Conservation (phyloP, 1,140 invertebrate species). For the Lycorma delicatula region DNA sequence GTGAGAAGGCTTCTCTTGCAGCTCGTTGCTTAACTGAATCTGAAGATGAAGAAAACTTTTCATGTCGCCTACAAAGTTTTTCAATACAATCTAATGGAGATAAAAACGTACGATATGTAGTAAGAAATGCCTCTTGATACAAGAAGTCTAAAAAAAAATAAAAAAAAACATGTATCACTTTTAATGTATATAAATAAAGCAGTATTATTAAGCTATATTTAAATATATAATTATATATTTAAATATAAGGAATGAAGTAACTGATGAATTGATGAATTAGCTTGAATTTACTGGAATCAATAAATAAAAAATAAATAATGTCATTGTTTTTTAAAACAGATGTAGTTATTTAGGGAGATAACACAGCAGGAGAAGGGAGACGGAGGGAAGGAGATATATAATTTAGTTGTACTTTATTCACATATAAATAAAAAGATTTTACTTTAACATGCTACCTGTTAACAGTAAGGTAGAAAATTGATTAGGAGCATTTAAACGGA, state of each 20-base stretch:
- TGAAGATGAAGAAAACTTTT: slow-evolving; percentile 69
- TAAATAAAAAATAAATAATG: not conserved
- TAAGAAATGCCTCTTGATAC: slow-evolving; percentile 95
- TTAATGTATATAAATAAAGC: slow-evolving; percentile 15
- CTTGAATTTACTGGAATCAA: not conserved
- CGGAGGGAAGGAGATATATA: too few relatives aligned
- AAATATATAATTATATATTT: not conserved
- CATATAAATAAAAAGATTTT: too few relatives aligned
- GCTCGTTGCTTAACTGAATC: slow-evolving; percentile 65
- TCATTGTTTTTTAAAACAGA: not conserved
- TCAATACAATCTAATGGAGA: slow-evolving; percentile 77
- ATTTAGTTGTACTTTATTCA: too few relatives aligned
- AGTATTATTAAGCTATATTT: not conserved
- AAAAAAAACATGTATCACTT: too few relatives aligned
- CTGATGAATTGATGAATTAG: not conserved
- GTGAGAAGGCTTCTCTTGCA: slow-evolving; percentile 75
- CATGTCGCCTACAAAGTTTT: slow-evolving; percentile 78
- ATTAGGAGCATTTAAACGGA: too few relatives aligned
- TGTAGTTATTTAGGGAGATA: too few relatives aligned
- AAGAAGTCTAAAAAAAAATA: slow-evolving; percentile 64
- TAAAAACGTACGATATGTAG: slow-evolving; percentile 93
- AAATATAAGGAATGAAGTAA: not conserved
- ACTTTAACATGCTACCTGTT: too few relatives aligned
- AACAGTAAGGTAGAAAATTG: too few relatives aligned
- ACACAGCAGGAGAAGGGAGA: too few relatives aligned